A percentile compares a stretch with the other conserved stretches of the same genome.
Evolutionary conservation across 1,140 invertebrate genomes (phyloP).

Genomic region (Aphelenchoides fujianensis): DNA sequence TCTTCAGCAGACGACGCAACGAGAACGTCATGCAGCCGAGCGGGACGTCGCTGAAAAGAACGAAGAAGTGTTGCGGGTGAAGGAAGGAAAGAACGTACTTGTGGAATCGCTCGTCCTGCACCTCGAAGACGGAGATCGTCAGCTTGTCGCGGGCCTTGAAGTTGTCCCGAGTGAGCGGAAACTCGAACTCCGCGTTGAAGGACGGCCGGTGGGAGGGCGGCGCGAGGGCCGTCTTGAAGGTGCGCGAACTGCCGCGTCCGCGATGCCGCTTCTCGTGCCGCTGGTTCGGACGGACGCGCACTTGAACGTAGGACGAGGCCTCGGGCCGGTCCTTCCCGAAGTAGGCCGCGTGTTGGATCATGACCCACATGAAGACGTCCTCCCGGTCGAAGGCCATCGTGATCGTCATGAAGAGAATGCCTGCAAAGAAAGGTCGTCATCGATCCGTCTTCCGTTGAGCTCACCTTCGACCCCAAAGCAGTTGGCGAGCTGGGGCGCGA

Average conservation of each 20-base stretch:
- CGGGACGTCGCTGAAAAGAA: not conserved
- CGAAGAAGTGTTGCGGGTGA: not conserved
- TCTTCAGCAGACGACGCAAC: not conserved
- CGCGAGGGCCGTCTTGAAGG: not conserved
- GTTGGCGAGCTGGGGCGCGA: not conserved
- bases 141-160: not conserved
- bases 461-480: constrained; percentile 3
- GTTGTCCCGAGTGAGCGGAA: constrained; percentile 1
- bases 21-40: constrained; percentile 7
- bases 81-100: not conserved
- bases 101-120: not conserved
- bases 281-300: not conserved
- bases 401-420: constrained; percentile 7
- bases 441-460: not conserved
- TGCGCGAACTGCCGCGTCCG: not conserved
- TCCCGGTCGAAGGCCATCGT: not conserved
- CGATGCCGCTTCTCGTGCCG: not conserved
- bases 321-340: not conserved
- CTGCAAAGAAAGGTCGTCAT: not conserved
- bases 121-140: not conserved
- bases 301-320: not conserved
- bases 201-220: not conserved
- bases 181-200: not conserved
- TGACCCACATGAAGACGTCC: not conserved
- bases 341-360: not conserved